phyloP scores from a whole-genome alignment of 2,113 vertebrate species.

The Corvus cornix region DNA sequence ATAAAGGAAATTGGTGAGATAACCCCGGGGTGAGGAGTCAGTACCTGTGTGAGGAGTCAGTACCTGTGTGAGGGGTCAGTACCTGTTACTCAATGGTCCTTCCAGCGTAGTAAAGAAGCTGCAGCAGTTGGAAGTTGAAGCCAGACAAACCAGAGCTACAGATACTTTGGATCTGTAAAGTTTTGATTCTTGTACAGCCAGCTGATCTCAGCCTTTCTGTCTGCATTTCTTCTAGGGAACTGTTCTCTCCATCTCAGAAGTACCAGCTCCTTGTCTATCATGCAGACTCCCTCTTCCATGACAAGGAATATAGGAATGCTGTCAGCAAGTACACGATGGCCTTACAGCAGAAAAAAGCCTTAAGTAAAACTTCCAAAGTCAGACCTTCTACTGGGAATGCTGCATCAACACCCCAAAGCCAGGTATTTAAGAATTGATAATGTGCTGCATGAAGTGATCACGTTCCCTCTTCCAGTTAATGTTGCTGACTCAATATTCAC shows the following conservation, averaged over 20 bases:
- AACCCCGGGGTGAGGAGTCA: not conserved
- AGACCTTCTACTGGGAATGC: conserved; percentile 90
- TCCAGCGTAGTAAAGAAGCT: not conserved
- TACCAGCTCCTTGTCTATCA: conserved; percentile 97
- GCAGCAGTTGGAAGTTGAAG: not conserved
- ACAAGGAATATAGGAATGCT: conserved; percentile 97
- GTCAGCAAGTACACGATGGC: conserved; percentile 98
- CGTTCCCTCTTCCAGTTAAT: accelerated
- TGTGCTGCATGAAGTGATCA: not conserved
- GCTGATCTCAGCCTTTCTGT: not conserved
- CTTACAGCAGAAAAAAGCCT: conserved; percentile 95
- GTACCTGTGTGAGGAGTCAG: not conserved
- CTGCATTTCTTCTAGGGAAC: conserved; percentile 77
- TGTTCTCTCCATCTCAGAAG: conserved; percentile 95
- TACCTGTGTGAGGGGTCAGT: not conserved
- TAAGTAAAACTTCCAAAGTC: conserved; percentile 98
- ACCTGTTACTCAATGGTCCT: not conserved
- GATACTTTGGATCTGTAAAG: not conserved
- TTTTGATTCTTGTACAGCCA: not conserved
- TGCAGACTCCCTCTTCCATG: conserved; percentile 95
- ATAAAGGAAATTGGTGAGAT: not conserved
- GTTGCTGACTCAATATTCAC: not conserved
- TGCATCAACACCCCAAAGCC: conserved; percentile 87
- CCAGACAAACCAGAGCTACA: not conserved
- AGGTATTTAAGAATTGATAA: conserved; percentile 73